These are phyloP conservation scores for Drosophila auraria DNA, from an alignment of 1,140 invertebrate genomes.

Conservation along the genomic window DNA sequence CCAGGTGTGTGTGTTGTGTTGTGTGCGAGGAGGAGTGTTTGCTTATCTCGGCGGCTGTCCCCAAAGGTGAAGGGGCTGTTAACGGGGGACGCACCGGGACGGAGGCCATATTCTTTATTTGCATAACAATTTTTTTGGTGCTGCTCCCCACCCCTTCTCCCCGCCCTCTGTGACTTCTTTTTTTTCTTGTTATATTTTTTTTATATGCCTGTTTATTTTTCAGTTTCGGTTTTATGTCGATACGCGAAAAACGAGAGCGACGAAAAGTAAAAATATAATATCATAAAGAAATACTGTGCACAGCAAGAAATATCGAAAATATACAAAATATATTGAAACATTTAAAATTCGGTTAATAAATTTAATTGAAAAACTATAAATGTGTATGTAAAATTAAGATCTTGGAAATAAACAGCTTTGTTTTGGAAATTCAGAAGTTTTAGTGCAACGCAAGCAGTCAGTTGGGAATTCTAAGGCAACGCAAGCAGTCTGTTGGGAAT, in stretches of 20 bases:
- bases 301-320: not conserved
- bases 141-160: conserved; percentile 7
- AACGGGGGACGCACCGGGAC: conserved; percentile 3
- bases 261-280: conserved; percentile 72
- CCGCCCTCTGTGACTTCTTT: conserved; percentile 5
- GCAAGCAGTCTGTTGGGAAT: not conserved
- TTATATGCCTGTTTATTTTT: conserved; percentile 78
- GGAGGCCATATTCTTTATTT: conserved; percentile 73
- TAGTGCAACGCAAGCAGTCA: too few species aligned
- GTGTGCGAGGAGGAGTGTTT: conserved; percentile 44
- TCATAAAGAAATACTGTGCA: conserved; percentile 61
- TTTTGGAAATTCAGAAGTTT: too few species aligned
- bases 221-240: conserved; percentile 81
- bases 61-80: conserved; percentile 12
- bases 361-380: not conserved
- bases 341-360: not conserved
- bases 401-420: too few species aligned
- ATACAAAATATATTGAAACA: too few species aligned
- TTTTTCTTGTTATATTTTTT: conserved; percentile 54
- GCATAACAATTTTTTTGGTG: conserved; percentile 72
- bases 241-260: conserved; percentile 76
- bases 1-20: conserved; percentile 34
- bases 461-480: not conserved
- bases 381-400: not conserved
- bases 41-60: conserved; percentile 49